Base-by-base conservation (phyloP, 2,888 invertebrate genomes). In the Drosophila yooni region DNA sequence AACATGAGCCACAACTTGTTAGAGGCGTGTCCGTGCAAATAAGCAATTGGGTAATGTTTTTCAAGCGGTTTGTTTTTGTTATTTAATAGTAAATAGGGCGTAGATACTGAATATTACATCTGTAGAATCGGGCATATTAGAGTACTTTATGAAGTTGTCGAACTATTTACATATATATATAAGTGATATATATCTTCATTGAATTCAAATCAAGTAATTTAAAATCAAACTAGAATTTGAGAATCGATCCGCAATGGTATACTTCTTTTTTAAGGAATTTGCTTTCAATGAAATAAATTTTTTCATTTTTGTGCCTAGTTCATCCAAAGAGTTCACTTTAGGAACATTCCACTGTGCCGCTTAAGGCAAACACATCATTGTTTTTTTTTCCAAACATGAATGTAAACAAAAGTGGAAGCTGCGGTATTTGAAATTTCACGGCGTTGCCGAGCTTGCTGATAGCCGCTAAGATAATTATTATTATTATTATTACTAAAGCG, bases 351-450 rank as follows among this genome's bases (percentile, higher is more conserved):
- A 67, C 72, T 71, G 74, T 73, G 29, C 15, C 18, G 60, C 36
- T 70, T 59, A 51, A 33, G 38, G 57, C 60, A 68, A 65, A 72
- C 60, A 83, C 51, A 54, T 72, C 50, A 82, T 74, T 87, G 18
- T 46, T 18, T 66, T 65, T 69, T 43, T 18, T 33, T 53, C 34
- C 27, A 66, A 79, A 61, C 80, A 76, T 33, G 71, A 79, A 76
- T 84, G 72, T 84, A 89, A 84, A 89, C 88, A 89, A 82, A 81
- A 51, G 60, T 79, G 68, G 83, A 84, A 81, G 78, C 83, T 83
- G 81, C 58, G 79, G 70, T 71, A 72, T 76, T 79, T 64, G 8
- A 56, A 74, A 61, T 79, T 76, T 76, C 76, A 69, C 69, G 89
- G 61, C 89, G 85, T 89, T 84, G 88, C 25, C 15, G 27, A 38